Conservation (phyloP, 2,888 invertebrate species). For the Molanna angustata region DNA sequence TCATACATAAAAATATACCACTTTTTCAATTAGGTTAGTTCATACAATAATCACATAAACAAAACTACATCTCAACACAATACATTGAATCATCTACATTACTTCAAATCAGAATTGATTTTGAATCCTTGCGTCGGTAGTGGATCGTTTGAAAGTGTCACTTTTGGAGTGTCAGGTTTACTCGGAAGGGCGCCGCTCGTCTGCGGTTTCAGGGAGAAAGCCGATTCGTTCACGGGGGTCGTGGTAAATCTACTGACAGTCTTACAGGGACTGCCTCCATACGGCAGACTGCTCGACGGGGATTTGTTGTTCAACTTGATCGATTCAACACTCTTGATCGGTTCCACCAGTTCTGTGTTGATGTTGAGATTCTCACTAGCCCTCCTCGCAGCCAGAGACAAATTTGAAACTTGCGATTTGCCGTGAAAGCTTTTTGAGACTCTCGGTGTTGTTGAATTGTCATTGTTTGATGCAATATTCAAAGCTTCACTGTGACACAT, state of each 20-base stretch:
- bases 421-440: slow-evolving; percentile 46
- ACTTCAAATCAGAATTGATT: slow-evolving; percentile 10
- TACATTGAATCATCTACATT: too few species aligned
- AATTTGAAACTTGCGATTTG: slow-evolving; percentile 35
- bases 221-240: slow-evolving; percentile 27
- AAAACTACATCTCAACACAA: too few species aligned
- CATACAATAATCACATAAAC: too few species aligned
- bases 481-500: not conserved
- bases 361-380: slow-evolving; percentile 26
- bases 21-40: too few species aligned
- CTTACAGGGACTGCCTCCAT: slow-evolving; percentile 14
- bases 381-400: slow-evolving; percentile 29
- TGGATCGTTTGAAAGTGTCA: too few species aligned
- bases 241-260: slow-evolving; percentile 29
- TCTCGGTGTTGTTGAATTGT: not conserved
- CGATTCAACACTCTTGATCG: not conserved
- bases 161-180: not conserved
- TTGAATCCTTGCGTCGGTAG: slow-evolving; percentile 15
- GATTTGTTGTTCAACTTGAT: slow-evolving; percentile 4
- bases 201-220: slow-evolving; percentile 14
- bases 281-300: not conserved
- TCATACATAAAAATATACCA: too few species aligned
- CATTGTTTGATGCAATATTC: not conserved
- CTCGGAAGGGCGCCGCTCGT: not conserved
- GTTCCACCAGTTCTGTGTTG: not conserved